Evolutionary conservation across 2,113 vertebrate genomes (phyloP).

Genomic region (Asarcornis scutulata): DNA sequence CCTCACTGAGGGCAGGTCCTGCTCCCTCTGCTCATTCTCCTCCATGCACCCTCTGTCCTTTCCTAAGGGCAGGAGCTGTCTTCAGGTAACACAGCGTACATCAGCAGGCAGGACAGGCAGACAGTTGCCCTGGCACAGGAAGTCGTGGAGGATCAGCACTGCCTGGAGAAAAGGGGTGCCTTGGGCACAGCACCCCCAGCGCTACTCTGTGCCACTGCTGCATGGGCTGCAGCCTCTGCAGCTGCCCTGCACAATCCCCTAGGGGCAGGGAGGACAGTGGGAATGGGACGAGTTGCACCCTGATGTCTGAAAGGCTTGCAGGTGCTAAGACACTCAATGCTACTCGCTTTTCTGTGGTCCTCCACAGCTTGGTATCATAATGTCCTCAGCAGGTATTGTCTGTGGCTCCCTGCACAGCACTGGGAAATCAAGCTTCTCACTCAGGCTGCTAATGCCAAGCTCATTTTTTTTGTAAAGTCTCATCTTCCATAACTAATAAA

Average conservation of each 20-base stretch:
- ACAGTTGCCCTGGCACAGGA: neutral
- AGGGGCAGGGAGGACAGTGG: fast-evolving
- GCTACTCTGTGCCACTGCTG: fast-evolving
- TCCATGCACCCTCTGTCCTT: neutral
- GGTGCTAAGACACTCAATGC: neutral
- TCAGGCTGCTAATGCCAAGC: neutral
- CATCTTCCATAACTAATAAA: neutral
- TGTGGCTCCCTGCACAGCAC: neutral
- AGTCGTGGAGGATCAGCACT: neutral
- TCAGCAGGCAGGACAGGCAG: neutral
- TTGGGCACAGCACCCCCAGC: neutral
- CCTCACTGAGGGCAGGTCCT: neutral
- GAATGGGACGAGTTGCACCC: neutral
- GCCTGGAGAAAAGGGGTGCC: fast-evolving
- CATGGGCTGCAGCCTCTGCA: neutral
- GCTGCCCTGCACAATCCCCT: neutral
- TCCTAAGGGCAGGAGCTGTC: neutral
- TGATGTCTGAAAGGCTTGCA: neutral
- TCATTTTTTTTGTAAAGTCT: neutral
- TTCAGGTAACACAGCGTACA: neutral
- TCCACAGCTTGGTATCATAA: neutral
- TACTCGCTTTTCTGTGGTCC: neutral
- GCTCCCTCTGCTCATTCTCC: neutral
- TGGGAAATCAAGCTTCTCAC: neutral
- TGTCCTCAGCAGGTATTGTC: neutral